phyloP scores from a whole-genome alignment of 2,797 vertebrate species.

The Echeneis naucrates region DNA sequence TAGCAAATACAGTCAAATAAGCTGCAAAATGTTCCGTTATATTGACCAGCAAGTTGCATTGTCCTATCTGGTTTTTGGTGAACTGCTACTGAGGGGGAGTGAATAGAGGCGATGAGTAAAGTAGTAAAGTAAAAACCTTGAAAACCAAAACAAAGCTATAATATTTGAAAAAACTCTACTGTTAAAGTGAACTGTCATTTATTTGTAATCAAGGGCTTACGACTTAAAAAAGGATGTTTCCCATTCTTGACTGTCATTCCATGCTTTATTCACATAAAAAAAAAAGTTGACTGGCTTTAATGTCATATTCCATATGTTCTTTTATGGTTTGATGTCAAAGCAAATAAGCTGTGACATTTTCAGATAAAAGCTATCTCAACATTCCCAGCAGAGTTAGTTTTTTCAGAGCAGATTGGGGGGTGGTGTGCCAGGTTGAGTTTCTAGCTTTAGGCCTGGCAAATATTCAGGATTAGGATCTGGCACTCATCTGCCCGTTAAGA shows the following conservation, averaged over 20 bases:
- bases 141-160: neutral
- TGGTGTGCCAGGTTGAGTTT: slow-evolving; percentile 58
- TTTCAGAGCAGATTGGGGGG: slow-evolving; percentile 57
- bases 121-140: too few species aligned
- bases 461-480: slow-evolving; percentile 86
- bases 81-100: too few species aligned
- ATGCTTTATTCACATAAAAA: neutral
- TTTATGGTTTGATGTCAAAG: too few species aligned
- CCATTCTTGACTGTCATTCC: neutral
- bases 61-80: neutral
- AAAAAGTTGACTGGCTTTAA: neutral
- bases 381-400: slow-evolving; percentile 43
- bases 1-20: too few species aligned
- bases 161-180: neutral
- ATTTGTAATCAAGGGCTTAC: neutral
- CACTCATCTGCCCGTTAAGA: slow-evolving; percentile 82
- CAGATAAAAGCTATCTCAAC: too few species aligned
- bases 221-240: neutral
- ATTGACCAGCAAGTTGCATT: too few species aligned
- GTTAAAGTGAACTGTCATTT: neutral
- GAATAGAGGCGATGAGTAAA: too few species aligned
- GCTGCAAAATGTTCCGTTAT: too few species aligned
- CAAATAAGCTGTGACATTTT: too few species aligned
- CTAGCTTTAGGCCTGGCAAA: slow-evolving; percentile 72
- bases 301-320: neutral